phyloP scores from a whole-genome alignment of 92 coral and sea anemone genomes.

The Diadumene lineata region DNA sequence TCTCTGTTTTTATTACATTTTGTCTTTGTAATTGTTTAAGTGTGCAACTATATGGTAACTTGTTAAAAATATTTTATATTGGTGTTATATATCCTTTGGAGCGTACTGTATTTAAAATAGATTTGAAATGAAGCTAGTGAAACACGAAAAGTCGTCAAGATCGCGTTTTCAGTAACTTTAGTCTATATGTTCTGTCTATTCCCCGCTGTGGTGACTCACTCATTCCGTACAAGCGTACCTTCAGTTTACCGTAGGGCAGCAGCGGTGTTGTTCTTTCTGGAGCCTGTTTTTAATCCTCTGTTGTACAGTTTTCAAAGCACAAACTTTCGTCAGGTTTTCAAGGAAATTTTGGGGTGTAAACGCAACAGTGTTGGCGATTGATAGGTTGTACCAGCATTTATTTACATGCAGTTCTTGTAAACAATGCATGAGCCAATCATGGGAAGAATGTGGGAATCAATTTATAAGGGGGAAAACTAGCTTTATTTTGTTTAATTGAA shows the following conservation, averaged over 20 bases:
- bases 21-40: no score
- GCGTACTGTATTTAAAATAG: no score
- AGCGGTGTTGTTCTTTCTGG: slow-evolving; percentile 2
- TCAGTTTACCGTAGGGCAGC: neutral
- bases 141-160: slow-evolving; percentile 11
- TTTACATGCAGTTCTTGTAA: no score
- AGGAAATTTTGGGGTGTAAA: slow-evolving; percentile 16
- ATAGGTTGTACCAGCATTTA: no score
- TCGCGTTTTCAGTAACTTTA: slow-evolving; percentile 13
- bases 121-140: neutral
- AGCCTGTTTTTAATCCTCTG: slow-evolving; percentile 18
- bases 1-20: no score
- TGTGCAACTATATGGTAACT: no score
- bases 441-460: no score
- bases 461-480: no score
- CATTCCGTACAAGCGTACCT: neutral
- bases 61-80: no score
- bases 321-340: slow-evolving; percentile 31
- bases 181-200: slow-evolving; percentile 8
- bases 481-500: no score
- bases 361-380: neutral
- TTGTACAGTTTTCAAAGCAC: slow-evolving; percentile 37
- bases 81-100: no score
- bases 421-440: no score
- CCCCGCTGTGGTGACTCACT: neutral